Base-by-base conservation (phyloP, 2,888 invertebrate species). In the Netelia inedita region DNA sequence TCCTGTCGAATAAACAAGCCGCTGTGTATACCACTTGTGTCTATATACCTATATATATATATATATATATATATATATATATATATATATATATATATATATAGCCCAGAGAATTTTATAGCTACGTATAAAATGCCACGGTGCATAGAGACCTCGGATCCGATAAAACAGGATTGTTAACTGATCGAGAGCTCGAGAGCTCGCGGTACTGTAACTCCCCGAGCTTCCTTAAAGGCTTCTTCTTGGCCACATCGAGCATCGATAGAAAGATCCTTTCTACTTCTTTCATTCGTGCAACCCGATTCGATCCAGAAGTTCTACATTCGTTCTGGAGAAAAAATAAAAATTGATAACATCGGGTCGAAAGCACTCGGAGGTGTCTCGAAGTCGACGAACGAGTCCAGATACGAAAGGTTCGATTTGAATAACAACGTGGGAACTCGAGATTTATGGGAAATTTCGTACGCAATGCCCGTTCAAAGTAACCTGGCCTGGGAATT, bases 101-200 rank as follows among this genome's bases (percentile, higher is more conserved):
- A 63, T 63, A n/a, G 16, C 72, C 19, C 55, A 73, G 71, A 68
- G 72, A 71, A 79, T 79, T 83, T 82, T 69, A 80, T 69, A 83
- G 80, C 73, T 76, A 79, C 57, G 79, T 73, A 57, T 73, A 41
- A 78, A 68, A 85, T 83, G 63, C 75, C 79, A 72, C 59, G 65
- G 79, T 61, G 79, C 72, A 66, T 57, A 66, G 66, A 80, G 85
- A 80, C 72, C 66, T 73, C 63, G 85, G 80, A 83, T 83, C 79
- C 85, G 85, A 85, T 85, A 85, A 82, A 85, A 82, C 82, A 82
- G 82, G 85, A 85, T 85, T 82, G 85, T 85, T 82, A 85, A 85
- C 85, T 85, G 82, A 85, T 85, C 85, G 65, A 59, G 72, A 57
- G 57, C 66, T 57, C 65, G 72, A 61, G 78, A 55, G 79, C 79